phyloP scores from a whole-genome alignment of 2,888 invertebrate genomes.

The Caenorhabditis plicata region DNA sequence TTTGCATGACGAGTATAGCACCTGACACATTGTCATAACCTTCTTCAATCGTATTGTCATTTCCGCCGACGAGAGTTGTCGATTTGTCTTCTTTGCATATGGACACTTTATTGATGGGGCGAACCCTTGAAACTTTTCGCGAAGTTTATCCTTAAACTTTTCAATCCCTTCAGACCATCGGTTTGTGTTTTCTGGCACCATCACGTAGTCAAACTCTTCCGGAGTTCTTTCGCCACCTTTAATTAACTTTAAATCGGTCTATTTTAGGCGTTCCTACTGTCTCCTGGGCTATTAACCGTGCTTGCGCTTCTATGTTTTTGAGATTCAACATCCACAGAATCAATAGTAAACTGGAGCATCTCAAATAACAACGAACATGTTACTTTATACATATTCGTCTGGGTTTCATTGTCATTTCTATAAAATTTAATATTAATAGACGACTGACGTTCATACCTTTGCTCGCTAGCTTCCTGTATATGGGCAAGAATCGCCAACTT shows the following conservation, averaged over 20 bases:
- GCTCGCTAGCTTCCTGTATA: neutral
- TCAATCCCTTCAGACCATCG: neutral
- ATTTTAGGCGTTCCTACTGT: constrained; percentile 8
- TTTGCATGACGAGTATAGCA: neutral
- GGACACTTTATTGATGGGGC: constrained; percentile 1
- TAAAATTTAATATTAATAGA: too few relatives aligned
- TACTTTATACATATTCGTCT: constrained; percentile 12
- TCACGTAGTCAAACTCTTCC: constrained; percentile 10
- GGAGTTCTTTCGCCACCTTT: constrained; percentile 14
- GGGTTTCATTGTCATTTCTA: neutral
- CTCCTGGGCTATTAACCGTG: neutral
- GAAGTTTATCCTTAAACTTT: constrained; percentile 15
- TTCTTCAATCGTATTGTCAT: constrained; percentile 1
- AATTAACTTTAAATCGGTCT: constrained; percentile 11
- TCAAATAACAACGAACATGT: constrained; percentile 12
- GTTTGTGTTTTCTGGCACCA: constrained; percentile 10
- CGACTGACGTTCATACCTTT: too few relatives aligned
- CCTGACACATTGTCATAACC: neutral
- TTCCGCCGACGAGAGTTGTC: neutral
- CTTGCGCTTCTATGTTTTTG: constrained; percentile 29
- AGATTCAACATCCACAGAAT: constrained; percentile 15
- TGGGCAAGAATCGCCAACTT: neutral
- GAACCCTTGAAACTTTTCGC: neutral
- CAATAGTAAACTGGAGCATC: constrained; percentile 9
- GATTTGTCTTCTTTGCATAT: neutral